Evolutionary conservation across 2,113 vertebrate genomes (phyloP).

Genomic region (Stigmatopora nigra): DNA sequence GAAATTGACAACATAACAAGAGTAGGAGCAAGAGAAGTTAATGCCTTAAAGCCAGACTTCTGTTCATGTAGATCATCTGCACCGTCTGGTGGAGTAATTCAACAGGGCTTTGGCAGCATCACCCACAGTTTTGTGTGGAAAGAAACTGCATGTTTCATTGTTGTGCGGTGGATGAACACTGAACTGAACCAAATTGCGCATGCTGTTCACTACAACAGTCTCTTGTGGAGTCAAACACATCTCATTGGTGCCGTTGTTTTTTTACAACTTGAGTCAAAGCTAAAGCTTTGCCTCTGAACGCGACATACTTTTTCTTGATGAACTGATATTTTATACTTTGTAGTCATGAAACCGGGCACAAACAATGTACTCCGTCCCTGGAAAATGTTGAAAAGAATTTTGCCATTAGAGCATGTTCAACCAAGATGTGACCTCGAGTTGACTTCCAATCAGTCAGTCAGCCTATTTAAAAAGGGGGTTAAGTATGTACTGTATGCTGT

Average conservation of each 20-base stretch:
- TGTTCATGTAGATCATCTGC: conserved; percentile 14
- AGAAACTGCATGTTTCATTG: conserved; percentile 12
- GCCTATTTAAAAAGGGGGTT: too few relatives aligned
- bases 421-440: too few relatives aligned
- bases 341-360: too few relatives aligned
- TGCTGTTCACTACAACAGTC: neutral
- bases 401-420: too few relatives aligned
- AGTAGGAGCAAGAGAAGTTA: conserved; percentile 1
- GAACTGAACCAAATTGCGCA: neutral
- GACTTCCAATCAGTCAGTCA: too few relatives aligned
- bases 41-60: conserved; percentile 19
- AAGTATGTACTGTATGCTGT: too few relatives aligned
- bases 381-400: too few relatives aligned
- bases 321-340: too few relatives aligned
- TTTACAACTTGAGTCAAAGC: neutral
- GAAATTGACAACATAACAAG: neutral
- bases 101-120: conserved; percentile 1
- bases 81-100: neutral
- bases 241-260: conserved; percentile 6
- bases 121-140: conserved; percentile 6
- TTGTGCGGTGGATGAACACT: neutral
- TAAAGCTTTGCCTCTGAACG: neutral
- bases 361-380: too few relatives aligned
- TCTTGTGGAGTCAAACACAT: neutral
- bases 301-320: too few relatives aligned